Evolutionary conservation across 1,140 invertebrate genomes (phyloP).

Genomic region (Bombyx mandarina): DNA sequence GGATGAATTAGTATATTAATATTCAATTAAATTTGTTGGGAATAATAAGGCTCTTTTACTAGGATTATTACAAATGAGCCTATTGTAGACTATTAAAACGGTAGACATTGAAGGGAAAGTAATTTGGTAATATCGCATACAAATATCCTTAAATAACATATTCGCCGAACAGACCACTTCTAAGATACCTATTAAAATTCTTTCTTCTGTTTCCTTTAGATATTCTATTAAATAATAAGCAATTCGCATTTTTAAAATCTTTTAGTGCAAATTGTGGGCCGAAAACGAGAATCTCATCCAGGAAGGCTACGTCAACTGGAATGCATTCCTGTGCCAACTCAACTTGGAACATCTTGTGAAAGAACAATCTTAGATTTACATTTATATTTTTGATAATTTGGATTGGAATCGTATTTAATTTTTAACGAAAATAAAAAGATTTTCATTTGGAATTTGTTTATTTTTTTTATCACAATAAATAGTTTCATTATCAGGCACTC

Average conservation of each 20-base stretch:
- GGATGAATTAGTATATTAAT: no score
- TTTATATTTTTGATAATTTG: neutral
- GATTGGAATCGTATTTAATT: neutral
- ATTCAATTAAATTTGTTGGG: no score
- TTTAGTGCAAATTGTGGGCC: constrained; percentile 51
- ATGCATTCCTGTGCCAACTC: constrained; percentile 58
- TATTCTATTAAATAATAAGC: no score
- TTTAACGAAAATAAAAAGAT: constrained; percentile 2
- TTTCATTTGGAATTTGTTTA: constrained; percentile 4
- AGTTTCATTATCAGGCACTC: neutral
- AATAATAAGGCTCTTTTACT: no score
- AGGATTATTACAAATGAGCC: no score
- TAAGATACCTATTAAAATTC: no score
- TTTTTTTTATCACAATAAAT: constrained; percentile 6
- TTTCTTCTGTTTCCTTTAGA: no score
- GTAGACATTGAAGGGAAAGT: no score
- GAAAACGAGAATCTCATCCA: constrained; percentile 40
- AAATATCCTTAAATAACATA: no score
- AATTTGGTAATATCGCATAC: no score
- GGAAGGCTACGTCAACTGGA: constrained; percentile 59
- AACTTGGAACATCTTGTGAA: constrained; percentile 60
- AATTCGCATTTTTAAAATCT: constrained; percentile 8
- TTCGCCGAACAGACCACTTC: no score
- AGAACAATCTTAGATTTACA: constrained; percentile 24
- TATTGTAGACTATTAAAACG: no score